These are phyloP conservation scores for Mesocentrotus franciscanus DNA, from an alignment of 53 echinoderm and acorn worm genomes.

Conservation along the genomic window DNA sequence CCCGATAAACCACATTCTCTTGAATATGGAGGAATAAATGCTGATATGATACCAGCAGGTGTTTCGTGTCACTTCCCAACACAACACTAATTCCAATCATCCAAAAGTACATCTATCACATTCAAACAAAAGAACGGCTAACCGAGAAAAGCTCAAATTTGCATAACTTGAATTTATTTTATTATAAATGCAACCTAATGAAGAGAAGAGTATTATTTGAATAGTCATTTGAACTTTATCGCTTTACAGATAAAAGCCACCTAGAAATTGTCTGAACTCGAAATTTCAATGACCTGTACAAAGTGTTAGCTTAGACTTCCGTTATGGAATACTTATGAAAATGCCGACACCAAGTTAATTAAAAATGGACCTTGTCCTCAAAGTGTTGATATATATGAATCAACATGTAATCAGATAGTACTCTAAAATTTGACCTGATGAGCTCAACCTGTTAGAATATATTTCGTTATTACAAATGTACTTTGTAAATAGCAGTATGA, in stretches of 20 bases:
- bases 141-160: slow-evolving; percentile 14
- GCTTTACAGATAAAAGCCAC: background rate
- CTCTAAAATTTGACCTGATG: slow-evolving; percentile 5
- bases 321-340: slow-evolving; percentile 17
- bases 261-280: background rate
- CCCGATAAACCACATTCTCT: background rate
- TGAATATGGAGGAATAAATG: slow-evolving; percentile 30
- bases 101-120: slow-evolving; percentile 32
- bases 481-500: slow-evolving; percentile 5
- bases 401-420: background rate
- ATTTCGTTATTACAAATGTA: slow-evolving; percentile 27
- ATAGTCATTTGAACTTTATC: slow-evolving; percentile 31
- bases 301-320: slow-evolving; percentile 18
- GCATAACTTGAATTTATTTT: slow-evolving; percentile 8
- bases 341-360: slow-evolving; percentile 32
- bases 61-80: slow-evolving; percentile 22
- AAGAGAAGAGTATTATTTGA: background rate
- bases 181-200: slow-evolving; percentile 4
- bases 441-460: background rate
- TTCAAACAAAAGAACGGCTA: slow-evolving; percentile 5
- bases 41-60: slow-evolving; percentile 1
- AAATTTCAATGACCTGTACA: slow-evolving; percentile 20
- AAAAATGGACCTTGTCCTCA: background rate
- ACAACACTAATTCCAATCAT: background rate
- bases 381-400: background rate